Conservation (phyloP, 2,113 vertebrate genomes). For the Saiga tatarica region DNA sequence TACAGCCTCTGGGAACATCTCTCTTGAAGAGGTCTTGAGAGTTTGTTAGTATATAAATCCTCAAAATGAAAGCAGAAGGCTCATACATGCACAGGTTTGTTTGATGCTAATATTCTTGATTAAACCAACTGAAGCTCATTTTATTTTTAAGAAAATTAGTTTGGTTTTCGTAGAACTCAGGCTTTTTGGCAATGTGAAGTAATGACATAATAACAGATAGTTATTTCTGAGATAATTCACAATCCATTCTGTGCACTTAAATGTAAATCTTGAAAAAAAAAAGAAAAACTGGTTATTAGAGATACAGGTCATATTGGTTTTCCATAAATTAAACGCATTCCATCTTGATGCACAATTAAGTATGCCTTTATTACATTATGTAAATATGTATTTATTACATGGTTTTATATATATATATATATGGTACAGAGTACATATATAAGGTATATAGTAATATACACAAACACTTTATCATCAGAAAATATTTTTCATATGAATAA, state of each 20-base stretch:
- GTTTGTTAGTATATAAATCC: neutral
- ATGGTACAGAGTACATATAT: neutral
- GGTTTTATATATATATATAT: neutral
- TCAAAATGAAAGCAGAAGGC: neutral
- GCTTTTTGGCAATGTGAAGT: neutral
- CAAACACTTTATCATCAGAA: neutral
- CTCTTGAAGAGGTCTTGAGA: neutral
- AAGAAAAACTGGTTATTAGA: neutral
- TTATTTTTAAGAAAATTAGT: neutral
- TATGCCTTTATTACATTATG: neutral
- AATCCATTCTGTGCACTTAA: neutral
- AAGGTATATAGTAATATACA: neutral
- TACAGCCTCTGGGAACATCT: neutral
- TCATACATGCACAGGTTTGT: neutral
- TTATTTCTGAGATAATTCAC: neutral
- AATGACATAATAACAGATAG: neutral
- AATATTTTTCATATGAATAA: neutral
- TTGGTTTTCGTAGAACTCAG: neutral
- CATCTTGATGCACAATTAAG: neutral
- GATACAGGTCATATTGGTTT: neutral
- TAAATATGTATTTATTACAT: neutral
- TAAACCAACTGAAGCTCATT: neutral
- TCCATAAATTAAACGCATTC: neutral
- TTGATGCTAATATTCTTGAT: neutral
- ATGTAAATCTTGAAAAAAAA: neutral